A percentile compares a stretch with the other conserved stretches of the same genome.
phyloP scores from a whole-genome alignment of 2,113 vertebrate genomes.

The Ceratotherium simum region DNA sequence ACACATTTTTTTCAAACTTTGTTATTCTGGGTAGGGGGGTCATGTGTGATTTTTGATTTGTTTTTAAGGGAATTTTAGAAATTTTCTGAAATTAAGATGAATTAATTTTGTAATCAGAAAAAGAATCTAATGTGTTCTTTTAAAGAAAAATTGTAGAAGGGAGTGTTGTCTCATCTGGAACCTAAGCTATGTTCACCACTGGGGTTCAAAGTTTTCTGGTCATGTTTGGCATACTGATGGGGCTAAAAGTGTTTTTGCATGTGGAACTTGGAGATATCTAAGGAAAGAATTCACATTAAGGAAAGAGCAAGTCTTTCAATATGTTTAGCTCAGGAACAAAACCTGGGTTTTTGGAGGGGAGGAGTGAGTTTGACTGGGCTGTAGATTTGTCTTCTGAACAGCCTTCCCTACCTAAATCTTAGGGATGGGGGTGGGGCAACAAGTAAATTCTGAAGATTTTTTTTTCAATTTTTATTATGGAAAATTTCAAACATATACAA shows the following conservation, averaged over 20 bases:
- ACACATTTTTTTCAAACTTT: neutral
- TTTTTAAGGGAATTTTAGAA: neutral
- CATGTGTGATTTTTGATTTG: neutral
- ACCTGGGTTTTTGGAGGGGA: conserved; percentile 34
- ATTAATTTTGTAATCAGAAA: conserved; percentile 48
- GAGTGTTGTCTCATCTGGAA: neutral
- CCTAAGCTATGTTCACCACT: neutral
- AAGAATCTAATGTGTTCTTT: neutral
- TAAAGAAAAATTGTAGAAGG: neutral
- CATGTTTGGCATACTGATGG: neutral
- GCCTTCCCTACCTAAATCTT: neutral
- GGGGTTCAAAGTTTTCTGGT: conserved; percentile 38
- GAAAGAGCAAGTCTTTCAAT: neutral
- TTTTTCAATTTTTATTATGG: conserved; percentile 73
- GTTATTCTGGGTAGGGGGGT: conserved; percentile 32
- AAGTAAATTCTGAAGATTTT: conserved; percentile 48
- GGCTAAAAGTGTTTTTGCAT: neutral
- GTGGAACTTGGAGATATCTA: neutral
- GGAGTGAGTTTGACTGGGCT: neutral
- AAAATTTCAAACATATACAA: conserved; percentile 79
- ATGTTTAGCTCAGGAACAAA: conserved; percentile 54
- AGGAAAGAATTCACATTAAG: conserved; percentile 13
- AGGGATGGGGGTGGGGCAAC: neutral
- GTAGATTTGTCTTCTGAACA: neutral
- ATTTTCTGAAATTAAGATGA: conserved; percentile 43